These are phyloP conservation scores for Hemiprocne comata DNA, from an alignment of 2,113 vertebrate genomes.

Conservation along the genomic window DNA sequence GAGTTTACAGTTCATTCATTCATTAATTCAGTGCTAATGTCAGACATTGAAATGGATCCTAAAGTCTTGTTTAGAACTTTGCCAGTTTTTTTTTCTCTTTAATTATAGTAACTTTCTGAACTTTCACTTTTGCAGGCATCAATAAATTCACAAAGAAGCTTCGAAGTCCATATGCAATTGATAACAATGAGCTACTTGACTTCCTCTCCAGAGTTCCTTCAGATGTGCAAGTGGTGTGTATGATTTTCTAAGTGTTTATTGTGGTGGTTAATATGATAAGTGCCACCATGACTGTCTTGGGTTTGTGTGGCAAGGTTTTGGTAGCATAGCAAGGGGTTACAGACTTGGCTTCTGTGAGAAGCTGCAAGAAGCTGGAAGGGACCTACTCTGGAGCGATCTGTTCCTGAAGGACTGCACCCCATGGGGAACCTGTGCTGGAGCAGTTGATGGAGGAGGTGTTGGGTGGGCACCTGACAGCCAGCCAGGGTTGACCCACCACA, in stretches of 20 bases:
- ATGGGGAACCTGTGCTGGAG: no score
- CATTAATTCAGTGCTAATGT: background rate
- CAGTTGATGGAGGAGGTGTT: no score
- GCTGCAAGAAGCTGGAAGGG: background rate
- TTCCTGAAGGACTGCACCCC: no score
- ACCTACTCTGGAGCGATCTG: background rate
- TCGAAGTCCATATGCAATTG: slow-evolving; percentile 92
- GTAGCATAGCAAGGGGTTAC: background rate
- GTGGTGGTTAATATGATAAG: background rate
- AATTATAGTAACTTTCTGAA: slow-evolving; percentile 21
- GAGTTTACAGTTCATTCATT: background rate
- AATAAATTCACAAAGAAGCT: slow-evolving; percentile 99
- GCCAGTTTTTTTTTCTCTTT: background rate
- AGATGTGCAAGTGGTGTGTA: slow-evolving; percentile 95
- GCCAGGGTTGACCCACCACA: background rate
- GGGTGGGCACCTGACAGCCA: no score
- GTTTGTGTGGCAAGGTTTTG: background rate
- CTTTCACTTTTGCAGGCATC: slow-evolving; percentile 83
- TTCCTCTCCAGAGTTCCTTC: slow-evolving; percentile 97
- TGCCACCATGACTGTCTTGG: background rate
- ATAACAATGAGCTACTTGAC: slow-evolving; percentile 98
- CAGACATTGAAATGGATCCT: background rate
- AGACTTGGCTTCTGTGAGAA: background rate
- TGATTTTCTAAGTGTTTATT: background rate
- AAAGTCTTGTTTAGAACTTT: background rate